Evolutionary conservation across 2,113 vertebrate species (phyloP), one percentile per base, ranked within the genome.

Genomic region (Alosa alosa): DNA sequence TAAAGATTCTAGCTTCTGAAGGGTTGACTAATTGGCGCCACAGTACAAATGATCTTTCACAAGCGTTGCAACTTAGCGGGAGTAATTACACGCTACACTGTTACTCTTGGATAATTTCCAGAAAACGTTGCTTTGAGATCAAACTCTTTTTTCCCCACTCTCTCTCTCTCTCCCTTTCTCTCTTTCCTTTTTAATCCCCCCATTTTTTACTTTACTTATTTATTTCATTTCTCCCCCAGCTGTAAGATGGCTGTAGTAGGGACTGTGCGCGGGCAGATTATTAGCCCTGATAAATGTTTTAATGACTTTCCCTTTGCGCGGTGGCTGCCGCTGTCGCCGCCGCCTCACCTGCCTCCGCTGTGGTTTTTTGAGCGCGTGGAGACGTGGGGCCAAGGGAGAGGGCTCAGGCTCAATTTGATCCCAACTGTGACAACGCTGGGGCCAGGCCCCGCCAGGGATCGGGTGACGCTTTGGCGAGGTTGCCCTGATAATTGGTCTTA

Each of bases 91-190:
- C 90, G 89, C 88, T 93, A 90, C 87, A 93, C 92, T 93, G 93
- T 95, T 94, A 94, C 95, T 95, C 94, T 94, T 94, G 93, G 94
- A 94, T 93, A 93, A 94, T 93, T 94, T 95, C 94, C 94, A 95
- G 93, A 93, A 94, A 93, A 84, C 87, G 90, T 91, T 90, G 92
- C 93, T 92, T 94, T 91, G 92, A 95, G 93, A 89, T 94, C 94
- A 93, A 89, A 92, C 88, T 90, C 87, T 89, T 92, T 91, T 90
- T 92, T 2, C 55, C 55, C 39, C 78, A 45, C 44, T 49, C 45
- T 31, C 57, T 17, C 7, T 15, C 5, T 10, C 18, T 47, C n/a
- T 36, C n/a, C 25, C 64, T 68, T 25, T n/a, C 25, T 31, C 60
- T 25, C 22, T 68, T 11, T 68, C 22, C 0, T 75, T 78, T 36